Base-by-base conservation (phyloP, 2,888 invertebrate genomes). In the Xestia ashworthii region DNA sequence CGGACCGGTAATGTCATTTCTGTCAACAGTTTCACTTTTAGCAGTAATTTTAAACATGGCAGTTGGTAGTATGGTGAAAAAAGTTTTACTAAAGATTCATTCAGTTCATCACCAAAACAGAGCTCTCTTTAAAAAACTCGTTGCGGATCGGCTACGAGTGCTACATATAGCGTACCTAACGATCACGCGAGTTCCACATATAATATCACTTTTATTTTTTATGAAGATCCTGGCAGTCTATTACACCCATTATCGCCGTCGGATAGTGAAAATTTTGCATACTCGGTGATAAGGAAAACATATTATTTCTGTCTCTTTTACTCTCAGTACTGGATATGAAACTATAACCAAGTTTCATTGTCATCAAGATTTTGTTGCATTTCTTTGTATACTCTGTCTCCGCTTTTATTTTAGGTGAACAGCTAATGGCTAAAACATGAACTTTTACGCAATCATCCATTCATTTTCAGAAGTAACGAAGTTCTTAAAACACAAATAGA, bases 401-500 rank as follows among this genome's bases (percentile, higher is more conserved):
- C 12, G 0, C 11, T 32, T 80, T 46, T 50, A 5, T n/a, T 53
- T 11, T 16, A 78, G 4, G 12, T n/a, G 4, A 41, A 38, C n/a
- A 38, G 32, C 16, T 44, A 32, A 8, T 12, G 8, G 25, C 19
- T 62, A n/a, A n/a, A 25, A 44, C 19, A 6, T 14, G n/a, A 64
- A 19, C 6, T 32, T 32, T 32, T 16, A 38, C 32, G 1, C 12
- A 68, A 58, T 19, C 25, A 38, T 60, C 14, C 41, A 58, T 55
- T 48, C 38, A 60, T 53, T 62, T 70, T 16, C 4, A 46, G 44
- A 65, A 78, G 53, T 19, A 53, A 46, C 60, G 6, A 65, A 69
- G 25, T 69, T 55, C 14, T 66, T 19, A 32, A 74, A 25, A 70
- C 72, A 50, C 8, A 70, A 69, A 76, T 65, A 82, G 22, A 53